Evolutionary conservation across 2,888 invertebrate species (phyloP), one percentile per base, ranked within the genome.

Genomic region (Cyaniris semiargus): DNA sequence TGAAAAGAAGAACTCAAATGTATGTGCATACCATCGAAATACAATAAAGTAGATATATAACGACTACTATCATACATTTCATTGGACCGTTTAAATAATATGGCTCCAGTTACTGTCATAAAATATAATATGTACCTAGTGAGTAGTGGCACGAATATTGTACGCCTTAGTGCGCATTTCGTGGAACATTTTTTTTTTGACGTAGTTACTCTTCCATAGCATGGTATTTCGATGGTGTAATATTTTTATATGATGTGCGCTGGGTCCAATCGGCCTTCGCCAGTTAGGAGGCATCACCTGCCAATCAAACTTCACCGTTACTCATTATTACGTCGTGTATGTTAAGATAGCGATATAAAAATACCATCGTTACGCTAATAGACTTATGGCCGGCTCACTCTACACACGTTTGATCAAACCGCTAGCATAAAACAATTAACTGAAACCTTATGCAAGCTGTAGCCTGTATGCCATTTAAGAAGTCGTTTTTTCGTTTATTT

Each of bases 271-370:
- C 66, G 27, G 66, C 27, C 66, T 21, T 27, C 27, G 53, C 23
- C 23, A 27, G 21, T 72, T 21, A 74, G 74, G 48, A 74, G 13
- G 53, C 23, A 48, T 74, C 71, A 71, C 38, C 74, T 76, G 80
- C 81, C 80, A 82, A 81, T 83, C 81, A 81, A 80, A 79, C 77
- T 70, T 79, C 76, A 80, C 79, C 79, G 80, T 79, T 80, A 80
- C 71, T 77, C 79, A 77, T 78, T 79, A 79, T 80, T 81, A 75
- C 38, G 70, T 53, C 75, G 74, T 27, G 48, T 74, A 53, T 74
- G 53, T 53, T 74, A 74, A 74, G 74, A 27, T 53, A 48, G 18
- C 21, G 74, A 74, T 74, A 44, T 18, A 48, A 23, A 74, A 23
- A 71, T 27, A 27, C 15, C 27, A 66, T 66, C 66, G 66, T 31